Base-by-base conservation (phyloP, 2,113 vertebrate genomes). In the Atherinomorus stipes region DNA sequence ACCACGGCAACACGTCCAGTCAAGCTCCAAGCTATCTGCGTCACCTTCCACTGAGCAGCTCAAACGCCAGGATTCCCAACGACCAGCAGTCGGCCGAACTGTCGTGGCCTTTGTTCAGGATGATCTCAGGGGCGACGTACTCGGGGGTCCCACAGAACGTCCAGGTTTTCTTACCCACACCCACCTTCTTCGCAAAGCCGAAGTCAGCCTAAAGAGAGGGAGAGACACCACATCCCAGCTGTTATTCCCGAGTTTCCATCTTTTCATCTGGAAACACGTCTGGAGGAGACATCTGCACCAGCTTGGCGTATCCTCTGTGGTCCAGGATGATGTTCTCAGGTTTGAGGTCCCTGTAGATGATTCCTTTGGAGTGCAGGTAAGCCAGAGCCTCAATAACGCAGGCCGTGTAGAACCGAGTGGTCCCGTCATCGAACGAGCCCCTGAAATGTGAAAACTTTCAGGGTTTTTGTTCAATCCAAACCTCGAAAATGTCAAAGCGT, bases 301-400 rank as follows among this genome's bases (percentile, higher is more conserved):
- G 90, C 54, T 93, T 94, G 83, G 91, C 92, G 23, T 94, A 93
- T 73, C 92, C 93, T 7, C 81, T 37, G 38, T 88, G 78, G 81
- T 94, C 92, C 76, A 94, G 86, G 10, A 94, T 91, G 74, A 94
- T 93, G 81, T 94, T 94, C 80, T 94, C 93, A 0, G 93, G 93
- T 56, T 94, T 94, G 3, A 93, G 91, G 80, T 94, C 93, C 56
- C 93, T 69, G 92, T 93, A 94, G 84, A 94, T 93, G 86, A 94
- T 90, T 5, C 91, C 92, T 64, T 82, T 77, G 62, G 71, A 78
- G 76, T 93, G 93, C 7, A 94, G 89, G 74, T 88, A 91, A 0
- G 81, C 85, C 38, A 94, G 83, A 10, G 92, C 93, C 61, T 94
- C 93, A 0, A 93, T 52, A 9, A 94, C 91, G 16, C 93, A 94